Percentiles rank a stretch among this genome's conserved stretches.
Evolutionary conservation across 2,888 invertebrate species (phyloP).

Genomic region (Amphipyra tragopoginis): DNA sequence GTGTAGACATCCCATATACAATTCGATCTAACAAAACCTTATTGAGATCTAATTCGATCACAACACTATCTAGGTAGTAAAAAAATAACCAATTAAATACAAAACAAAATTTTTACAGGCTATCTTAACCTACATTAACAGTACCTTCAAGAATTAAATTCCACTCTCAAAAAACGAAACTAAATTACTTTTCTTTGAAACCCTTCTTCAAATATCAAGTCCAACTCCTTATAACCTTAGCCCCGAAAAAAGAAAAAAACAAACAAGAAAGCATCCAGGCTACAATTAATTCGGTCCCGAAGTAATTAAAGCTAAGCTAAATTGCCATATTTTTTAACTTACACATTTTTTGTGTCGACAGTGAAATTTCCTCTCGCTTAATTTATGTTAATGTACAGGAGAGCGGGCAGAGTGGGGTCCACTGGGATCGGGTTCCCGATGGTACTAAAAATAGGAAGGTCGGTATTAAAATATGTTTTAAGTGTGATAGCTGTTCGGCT

Average conservation of each 20-base stretch:
- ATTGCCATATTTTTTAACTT: conserved; percentile 63
- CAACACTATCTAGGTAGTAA: too few relatives aligned
- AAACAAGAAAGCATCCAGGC: conserved; percentile 47
- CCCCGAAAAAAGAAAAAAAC: conserved; percentile 18
- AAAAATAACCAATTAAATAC: too few relatives aligned
- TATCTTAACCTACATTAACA: too few relatives aligned
- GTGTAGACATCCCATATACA: too few relatives aligned
- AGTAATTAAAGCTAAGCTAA: conserved; percentile 62
- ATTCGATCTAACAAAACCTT: too few relatives aligned
- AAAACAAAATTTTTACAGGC: too few relatives aligned
- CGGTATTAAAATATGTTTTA: conserved; percentile 24
- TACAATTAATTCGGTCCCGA: conserved; percentile 60
- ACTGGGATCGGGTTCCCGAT: conserved; percentile 43
- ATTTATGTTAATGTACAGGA: conserved; percentile 58
- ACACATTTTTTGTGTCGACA: conserved; percentile 62
- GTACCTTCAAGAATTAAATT: too few relatives aligned
- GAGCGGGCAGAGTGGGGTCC: conserved; percentile 15
- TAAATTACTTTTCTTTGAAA: conserved; percentile 1
- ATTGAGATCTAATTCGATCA: too few relatives aligned
- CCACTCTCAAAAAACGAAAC: too few relatives aligned
- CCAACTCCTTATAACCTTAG: conserved; percentile 22
- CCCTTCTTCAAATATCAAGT: conserved; percentile 32
- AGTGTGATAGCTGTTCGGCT: conserved; percentile 5
- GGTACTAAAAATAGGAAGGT: conserved; percentile 27
- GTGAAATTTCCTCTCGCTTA: conserved; percentile 59